A percentile compares a stretch with the other conserved stretches of the same genome.
Conservation (phyloP, 2,888 invertebrate species). For the Elysia crispata region DNA sequence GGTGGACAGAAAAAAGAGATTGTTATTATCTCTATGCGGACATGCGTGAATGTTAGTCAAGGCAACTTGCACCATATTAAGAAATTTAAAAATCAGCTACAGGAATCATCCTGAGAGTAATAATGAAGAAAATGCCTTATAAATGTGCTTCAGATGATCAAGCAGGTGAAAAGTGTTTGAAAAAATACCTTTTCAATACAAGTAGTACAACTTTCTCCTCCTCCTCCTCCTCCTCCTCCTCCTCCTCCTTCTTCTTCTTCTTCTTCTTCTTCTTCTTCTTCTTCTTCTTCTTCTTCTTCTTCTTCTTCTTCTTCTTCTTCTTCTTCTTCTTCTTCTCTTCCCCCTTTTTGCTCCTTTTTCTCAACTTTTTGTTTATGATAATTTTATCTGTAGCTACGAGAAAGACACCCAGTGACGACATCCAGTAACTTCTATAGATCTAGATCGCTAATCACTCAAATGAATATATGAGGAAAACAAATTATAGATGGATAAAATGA, state of each 20-base stretch:
- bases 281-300: constrained; percentile 1
- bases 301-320: constrained; percentile 29
- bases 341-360: not conserved
- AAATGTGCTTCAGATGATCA: constrained; percentile 13
- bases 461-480: too few species aligned
- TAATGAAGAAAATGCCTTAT: not conserved
- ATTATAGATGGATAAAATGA: too few species aligned
- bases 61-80: not conserved
- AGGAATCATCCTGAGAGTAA: not conserved
- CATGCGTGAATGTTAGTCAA: not conserved
- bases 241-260: not conserved
- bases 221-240: not conserved
- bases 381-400: too few species aligned
- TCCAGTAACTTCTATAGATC: too few species aligned
- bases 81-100: not conserved
- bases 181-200: too few species aligned
- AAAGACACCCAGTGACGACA: too few species aligned
- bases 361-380: too few species aligned
- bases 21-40: not conserved
- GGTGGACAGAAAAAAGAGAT: not conserved
- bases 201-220: too few species aligned
- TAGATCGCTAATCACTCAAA: too few species aligned
- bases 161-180: not conserved
- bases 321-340: not conserved
- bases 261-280: constrained; percentile 1